Conservation (phyloP, 1,140 invertebrate genomes). For the Euglossa dilemma region DNA sequence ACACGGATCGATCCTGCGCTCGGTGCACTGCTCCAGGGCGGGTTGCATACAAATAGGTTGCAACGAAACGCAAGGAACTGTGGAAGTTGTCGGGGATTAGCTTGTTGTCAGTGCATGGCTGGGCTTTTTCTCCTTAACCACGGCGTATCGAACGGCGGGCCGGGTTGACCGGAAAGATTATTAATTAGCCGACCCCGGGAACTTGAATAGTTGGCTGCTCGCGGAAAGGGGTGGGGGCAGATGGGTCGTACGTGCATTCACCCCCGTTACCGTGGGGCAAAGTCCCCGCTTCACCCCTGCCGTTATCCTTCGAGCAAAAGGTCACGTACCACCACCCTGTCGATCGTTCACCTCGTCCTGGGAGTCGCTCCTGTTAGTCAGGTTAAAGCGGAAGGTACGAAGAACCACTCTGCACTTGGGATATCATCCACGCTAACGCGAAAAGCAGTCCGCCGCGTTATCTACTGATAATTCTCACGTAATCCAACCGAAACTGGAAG, state of each 20-base stretch:
- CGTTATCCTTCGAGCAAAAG: slow-evolving; percentile 81
- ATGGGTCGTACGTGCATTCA: slow-evolving; percentile 73
- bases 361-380: slow-evolving; percentile 75
- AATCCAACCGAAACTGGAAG: background rate
- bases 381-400: slow-evolving; percentile 78
- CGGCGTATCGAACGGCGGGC: too few species aligned
- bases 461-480: background rate
- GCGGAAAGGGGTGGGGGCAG: slow-evolving; percentile 10
- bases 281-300: slow-evolving; percentile 70
- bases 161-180: slow-evolving; percentile 37
- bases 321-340: slow-evolving; percentile 80
- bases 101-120: background rate
- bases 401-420: slow-evolving; percentile 37
- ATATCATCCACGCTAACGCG: slow-evolving; percentile 7
- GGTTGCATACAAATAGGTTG: slow-evolving; percentile 65
- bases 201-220: slow-evolving; percentile 37
- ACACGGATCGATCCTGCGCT: slow-evolving; percentile 47
- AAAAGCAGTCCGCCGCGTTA: background rate
- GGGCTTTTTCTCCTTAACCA: background rate
- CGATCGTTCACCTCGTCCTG: slow-evolving; percentile 81
- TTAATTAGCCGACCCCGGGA: slow-evolving; percentile 44
- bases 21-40: slow-evolving; percentile 37
- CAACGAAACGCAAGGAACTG: slow-evolving; percentile 12
- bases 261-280: slow-evolving; percentile 67
- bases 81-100: background rate